Evolutionary conservation across 2,888 invertebrate genomes (phyloP).

Genomic region (Plebejus argus): DNA sequence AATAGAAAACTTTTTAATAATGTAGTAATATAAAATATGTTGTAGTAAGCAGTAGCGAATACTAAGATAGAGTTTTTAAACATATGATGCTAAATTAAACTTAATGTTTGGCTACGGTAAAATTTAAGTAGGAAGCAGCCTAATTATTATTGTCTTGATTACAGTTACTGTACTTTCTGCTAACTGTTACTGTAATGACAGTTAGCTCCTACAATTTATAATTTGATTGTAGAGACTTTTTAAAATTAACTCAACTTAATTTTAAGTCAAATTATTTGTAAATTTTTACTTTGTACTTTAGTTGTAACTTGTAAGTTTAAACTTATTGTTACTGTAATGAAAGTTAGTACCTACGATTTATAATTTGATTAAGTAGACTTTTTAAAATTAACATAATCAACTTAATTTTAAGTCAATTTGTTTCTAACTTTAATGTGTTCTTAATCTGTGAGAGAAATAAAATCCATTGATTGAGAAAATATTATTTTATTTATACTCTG

Average conservation of each 20-base stretch:
- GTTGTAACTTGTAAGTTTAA: no score
- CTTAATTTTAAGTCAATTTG: background rate
- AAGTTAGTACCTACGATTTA: constrained; percentile 13
- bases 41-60: background rate
- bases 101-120: background rate
- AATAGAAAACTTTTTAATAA: background rate
- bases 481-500: constrained; percentile 78
- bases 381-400: background rate
- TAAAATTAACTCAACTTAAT: background rate
- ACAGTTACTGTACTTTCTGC: constrained; percentile 5
- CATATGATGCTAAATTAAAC: background rate
- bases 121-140: constrained; percentile 9
- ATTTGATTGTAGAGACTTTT: background rate
- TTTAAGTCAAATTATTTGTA: background rate
- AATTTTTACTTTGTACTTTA: no score
- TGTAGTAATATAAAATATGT: no score
- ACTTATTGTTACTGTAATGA: constrained; percentile 2
- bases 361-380: background rate
- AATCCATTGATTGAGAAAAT: constrained; percentile 73
- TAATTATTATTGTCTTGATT: constrained; percentile 17
- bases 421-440: background rate
- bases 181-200: constrained; percentile 10
- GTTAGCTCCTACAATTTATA: constrained; percentile 17
- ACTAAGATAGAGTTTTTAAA: background rate
- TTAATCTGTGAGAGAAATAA: constrained; percentile 47